Base-by-base conservation (phyloP, 2,797 vertebrate genomes). In the Aeoliscus strigatus region DNA sequence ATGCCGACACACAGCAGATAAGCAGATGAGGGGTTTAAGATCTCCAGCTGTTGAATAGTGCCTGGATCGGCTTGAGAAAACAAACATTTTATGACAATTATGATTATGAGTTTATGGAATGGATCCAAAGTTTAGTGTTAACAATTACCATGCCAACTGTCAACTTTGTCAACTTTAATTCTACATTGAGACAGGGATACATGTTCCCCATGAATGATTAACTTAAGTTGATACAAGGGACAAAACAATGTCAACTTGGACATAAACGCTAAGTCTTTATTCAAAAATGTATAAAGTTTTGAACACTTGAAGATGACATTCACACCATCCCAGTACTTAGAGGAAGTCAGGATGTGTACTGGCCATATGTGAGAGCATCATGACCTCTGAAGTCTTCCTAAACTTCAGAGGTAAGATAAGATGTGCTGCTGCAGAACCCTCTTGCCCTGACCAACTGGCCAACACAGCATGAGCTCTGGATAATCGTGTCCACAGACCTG, bases 371-470 rank as follows among this genome's bases (percentile, higher is more conserved):
- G 47, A 61, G 46, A 53, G 49, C 36, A 32, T 28, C 9, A 12
- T 68, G 81, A 66, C 83, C 79, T 83, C 76, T 60, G 77, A 79
- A 74, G 59, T 66, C 51, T 32, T 72, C 45, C 39, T 30, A 14
- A 18, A 53, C 50, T 55, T 70, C 35, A 49, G 30, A 55, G 61
- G 52, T 57, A 60, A 62, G 62, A 51, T 37, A 64, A 66, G 47
- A 69, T 61, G 65, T 66, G 65, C 68, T 52, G 42, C 50, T 15
- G 60, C 54, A 56, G 57, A 61, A 72, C 77, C 71, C 53, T 12
- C 6, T 35, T 64, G 73, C 58, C 70, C 80, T 52, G 70, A 50
- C 82, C 80, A 84, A 79, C 68, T 83, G 84, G 77, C 49, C 48
- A 51, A 60, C 70, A 66, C 62, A 78, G 73, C 77, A 70, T 71